phyloP scores from a whole-genome alignment of 2,797 vertebrate genomes.

The Numenius phaeopus region DNA sequence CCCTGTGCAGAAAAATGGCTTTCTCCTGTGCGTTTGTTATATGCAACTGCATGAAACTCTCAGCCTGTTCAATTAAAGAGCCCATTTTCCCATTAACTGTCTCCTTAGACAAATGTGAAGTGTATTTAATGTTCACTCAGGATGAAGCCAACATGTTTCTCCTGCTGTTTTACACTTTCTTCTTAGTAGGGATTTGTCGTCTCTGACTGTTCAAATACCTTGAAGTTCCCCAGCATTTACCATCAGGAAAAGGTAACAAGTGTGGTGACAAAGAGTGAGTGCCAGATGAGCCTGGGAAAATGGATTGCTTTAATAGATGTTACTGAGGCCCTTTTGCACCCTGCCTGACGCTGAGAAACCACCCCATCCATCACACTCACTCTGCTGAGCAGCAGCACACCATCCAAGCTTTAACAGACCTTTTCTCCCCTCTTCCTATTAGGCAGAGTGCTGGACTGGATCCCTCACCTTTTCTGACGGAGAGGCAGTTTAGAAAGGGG shows the following conservation, averaged over 20 bases:
- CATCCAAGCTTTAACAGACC: background rate
- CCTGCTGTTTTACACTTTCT: constrained; percentile 71
- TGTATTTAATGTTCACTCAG: constrained; percentile 66
- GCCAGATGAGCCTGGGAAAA: constrained; percentile 47
- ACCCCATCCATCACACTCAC: constrained; percentile 45
- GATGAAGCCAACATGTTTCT: constrained; percentile 60
- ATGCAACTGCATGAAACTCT: constrained; percentile 40
- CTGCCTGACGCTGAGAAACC: constrained; percentile 25
- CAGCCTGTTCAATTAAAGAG: constrained; percentile 63
- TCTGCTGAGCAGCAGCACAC: background rate
- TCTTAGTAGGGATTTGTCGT: constrained; percentile 56
- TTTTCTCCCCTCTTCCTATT: background rate
- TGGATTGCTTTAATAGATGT: constrained; percentile 65
- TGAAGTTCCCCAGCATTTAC: constrained; percentile 45
- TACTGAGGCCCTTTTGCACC: constrained; percentile 29
- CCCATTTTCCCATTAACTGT: constrained; percentile 55
- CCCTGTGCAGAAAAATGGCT: constrained; percentile 45
- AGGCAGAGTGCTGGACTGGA: background rate
- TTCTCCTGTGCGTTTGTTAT: constrained; percentile 37
- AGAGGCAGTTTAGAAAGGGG: background rate
- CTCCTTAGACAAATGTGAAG: constrained; percentile 71
- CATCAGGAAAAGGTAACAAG: constrained; percentile 54
- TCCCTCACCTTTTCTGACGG: background rate
- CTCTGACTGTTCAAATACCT: constrained; percentile 60
- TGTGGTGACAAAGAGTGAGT: constrained; percentile 67